Base-by-base conservation (phyloP, 2,888 invertebrate species). In the Chironomus tentans region DNA sequence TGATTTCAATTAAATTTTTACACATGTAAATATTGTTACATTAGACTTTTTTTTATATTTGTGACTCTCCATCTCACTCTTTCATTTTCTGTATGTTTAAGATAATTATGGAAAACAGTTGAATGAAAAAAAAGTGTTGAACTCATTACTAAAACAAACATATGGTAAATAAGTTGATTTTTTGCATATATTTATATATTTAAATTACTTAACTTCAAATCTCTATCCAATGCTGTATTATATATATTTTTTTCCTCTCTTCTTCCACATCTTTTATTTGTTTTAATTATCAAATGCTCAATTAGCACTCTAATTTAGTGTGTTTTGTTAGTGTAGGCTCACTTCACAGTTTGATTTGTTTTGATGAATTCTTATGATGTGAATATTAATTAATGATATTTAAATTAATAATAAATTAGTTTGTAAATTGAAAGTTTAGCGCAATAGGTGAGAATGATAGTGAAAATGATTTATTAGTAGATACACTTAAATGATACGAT, bases 91-190 rank as follows among this genome's bases (percentile, higher is more conserved):
- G n/a, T 69, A 21, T 46, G 13, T 22, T 18, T 50, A 21, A 50
- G 47, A 38, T 68, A 68, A 68, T 68, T 68, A 68, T 68, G 68
- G 68, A 68, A 68, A 65, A 56, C 65, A 65, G 56, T 56, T 56
- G 56, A 24, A 21, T 21, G 4, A 62, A 62, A 62, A 68, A 68
- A 68, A 46, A 68, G 68, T 68, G 68, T 38, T 38, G 13, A 22
- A 21, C 56, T 76, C 76, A 76, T 76, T 76, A 69, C 69, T 24
- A 68, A 76, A 76, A 76, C 76, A 76, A 76, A 76, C 76, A 76
- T 76, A 76, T 76, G 76, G 69, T 69, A 76, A 76, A 61, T 69
- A 76, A 76, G 76, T 76, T 24, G 61, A 62, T 24, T 68, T 68
- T 75, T 68, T 69, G 50, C 69, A 69, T 76, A 21, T 21, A 65